These are phyloP conservation scores for Callipepla squamata DNA, from an alignment of 2,113 vertebrate species.

Conservation along the genomic window DNA sequence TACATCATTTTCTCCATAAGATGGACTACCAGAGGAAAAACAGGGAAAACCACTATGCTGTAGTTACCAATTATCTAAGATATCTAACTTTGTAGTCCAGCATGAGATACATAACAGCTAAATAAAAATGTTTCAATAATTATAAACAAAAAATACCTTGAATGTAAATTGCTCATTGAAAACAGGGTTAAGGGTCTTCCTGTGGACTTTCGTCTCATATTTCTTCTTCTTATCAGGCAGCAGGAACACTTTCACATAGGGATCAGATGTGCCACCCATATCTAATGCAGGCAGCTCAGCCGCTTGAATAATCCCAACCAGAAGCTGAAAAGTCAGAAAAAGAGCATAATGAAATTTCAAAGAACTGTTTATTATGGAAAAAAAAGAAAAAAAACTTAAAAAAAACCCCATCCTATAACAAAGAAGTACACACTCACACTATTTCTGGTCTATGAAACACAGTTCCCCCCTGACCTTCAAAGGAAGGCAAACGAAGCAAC, in stretches of 20 bases:
- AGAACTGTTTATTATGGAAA: constrained; percentile 13
- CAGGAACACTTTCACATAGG: constrained; percentile 85
- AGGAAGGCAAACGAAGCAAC: constrained; percentile 65
- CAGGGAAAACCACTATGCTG: neutral
- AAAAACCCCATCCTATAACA: neutral
- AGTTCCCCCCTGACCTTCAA: neutral
- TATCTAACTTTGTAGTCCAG: neutral
- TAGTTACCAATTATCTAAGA: neutral
- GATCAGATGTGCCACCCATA: constrained; percentile 87
- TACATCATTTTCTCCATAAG: neutral
- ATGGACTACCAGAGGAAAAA: neutral
- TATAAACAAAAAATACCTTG: constrained; percentile 76
- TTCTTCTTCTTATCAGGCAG: constrained; percentile 89
- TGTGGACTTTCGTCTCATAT: constrained; percentile 87
- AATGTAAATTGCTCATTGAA: constrained; percentile 89
- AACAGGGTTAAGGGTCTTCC: constrained; percentile 86
- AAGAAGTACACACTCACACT: constrained; percentile 5
- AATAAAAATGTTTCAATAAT: neutral
- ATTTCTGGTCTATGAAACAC: constrained; percentile 30
- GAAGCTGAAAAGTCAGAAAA: constrained; percentile 75
- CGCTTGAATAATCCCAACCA: constrained; percentile 87
- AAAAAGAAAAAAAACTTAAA: neutral
- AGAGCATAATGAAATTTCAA: constrained; percentile 11
- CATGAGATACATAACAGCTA: neutral
- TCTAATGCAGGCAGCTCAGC: constrained; percentile 86